phyloP scores from a whole-genome alignment of 35 echinoderm and acorn worm genomes.

The Apostichopus californicus region DNA sequence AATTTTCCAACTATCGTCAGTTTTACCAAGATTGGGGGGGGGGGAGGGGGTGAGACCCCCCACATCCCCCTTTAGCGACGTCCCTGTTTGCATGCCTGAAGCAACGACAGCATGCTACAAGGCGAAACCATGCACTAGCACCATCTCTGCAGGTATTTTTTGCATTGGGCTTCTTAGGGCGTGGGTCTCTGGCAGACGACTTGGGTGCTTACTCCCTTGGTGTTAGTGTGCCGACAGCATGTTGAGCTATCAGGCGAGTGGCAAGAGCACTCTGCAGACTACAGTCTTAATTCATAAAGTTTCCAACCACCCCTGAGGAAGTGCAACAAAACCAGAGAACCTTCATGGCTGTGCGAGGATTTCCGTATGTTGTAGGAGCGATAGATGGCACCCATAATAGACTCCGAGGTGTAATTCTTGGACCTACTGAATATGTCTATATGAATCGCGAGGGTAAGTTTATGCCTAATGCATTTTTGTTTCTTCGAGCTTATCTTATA shows the following conservation, averaged over 20 bases:
- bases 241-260: not conserved
- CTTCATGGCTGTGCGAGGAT: slow-evolving; percentile 22
- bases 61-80: no score
- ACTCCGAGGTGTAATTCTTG: slow-evolving; percentile 12
- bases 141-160: not conserved
- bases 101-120: not conserved
- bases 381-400: not conserved
- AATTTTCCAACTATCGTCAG: no score
- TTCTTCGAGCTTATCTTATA: no score
- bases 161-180: slow-evolving; percentile 9
- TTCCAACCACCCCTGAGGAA: slow-evolving; percentile 20
- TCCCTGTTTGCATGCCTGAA: not conserved
- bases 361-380: slow-evolving; percentile 30
- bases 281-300: not conserved
- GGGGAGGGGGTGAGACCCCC: no score
- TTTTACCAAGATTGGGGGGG: no score
- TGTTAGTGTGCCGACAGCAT: slow-evolving; percentile 3
- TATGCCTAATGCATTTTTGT: no score
- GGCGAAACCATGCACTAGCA: not conserved
- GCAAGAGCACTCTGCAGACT: not conserved
- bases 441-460: no score
- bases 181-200: not conserved
- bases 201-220: not conserved
- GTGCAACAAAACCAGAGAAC: not conserved
- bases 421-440: slow-evolving; percentile 20